Evolutionary conservation across 1,140 invertebrate genomes (phyloP), one percentile per base, ranked within the genome.

Genomic region (Sogatella furcifera): DNA sequence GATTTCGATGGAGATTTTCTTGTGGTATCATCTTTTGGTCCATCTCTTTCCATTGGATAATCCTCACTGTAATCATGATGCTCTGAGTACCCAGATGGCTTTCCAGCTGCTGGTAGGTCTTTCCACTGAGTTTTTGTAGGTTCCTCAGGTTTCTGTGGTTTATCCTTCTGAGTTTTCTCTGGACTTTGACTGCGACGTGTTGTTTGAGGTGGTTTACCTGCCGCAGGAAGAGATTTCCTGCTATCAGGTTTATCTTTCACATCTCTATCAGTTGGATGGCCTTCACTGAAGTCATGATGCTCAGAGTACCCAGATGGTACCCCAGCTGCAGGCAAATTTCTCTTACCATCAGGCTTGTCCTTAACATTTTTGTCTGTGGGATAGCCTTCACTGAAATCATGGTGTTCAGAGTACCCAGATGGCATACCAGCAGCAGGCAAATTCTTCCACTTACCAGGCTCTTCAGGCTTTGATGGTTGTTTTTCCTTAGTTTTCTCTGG

Each of bases 141-240:
- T 42, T 57, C 42, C 6, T 41, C 34, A 17, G 55, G 24, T 17
- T 31, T 38, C 34, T 57, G 22, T 5, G 34, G 55, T 10, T 21
- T 41, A 2, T 15, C 19, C 17, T 59, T 34, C 11, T 52, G 22
- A 28, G 52, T 28, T 44, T 54, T 54, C 10, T 28, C 52, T 53
- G 41, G 28, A 19, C 17, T 44, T 21, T 60, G 52, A 55, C 17
- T 31, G 41, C 38, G 59, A 43, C 41, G 17, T 15, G 17, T 54
- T 55, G 59, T 49, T 60, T 60, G 17, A 22, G 17, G 41, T 55
- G 59, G 59, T 60, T 60, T 60, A 11, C 58, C 58, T 21, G 58
- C 58, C 2, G 42, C 57, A 21, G 43, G 43, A 19, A 52, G 19
- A 17, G 58, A 46, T 53, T 60, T 53, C 34, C 9, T 11, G 5